phyloP scores from a whole-genome alignment of 2,797 vertebrate species.

The Bovichtus variegatus region DNA sequence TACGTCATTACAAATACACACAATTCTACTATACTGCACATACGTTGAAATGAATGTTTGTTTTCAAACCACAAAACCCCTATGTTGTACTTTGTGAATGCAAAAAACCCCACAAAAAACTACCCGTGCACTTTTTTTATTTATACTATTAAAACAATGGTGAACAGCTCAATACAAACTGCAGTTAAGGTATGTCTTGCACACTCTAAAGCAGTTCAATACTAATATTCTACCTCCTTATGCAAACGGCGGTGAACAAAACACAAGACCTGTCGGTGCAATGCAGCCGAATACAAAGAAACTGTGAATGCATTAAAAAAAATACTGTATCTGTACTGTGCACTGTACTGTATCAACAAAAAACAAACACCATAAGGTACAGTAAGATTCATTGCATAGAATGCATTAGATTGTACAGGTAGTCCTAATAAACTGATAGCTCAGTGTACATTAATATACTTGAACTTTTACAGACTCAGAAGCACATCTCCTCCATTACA shows the following conservation, averaged over 20 bases:
- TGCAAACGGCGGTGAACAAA: not conserved
- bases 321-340: no score
- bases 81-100: not conserved
- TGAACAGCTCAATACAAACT: not conserved
- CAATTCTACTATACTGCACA: not conserved
- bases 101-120: no score
- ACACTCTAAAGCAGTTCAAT: not conserved
- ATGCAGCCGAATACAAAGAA: not conserved
- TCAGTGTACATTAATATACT: constrained; percentile 47
- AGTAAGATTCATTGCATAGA: constrained; percentile 33
- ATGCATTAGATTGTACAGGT: constrained; percentile 18
- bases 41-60: not conserved
- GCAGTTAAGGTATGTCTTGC: no score
- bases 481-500: constrained; percentile 37
- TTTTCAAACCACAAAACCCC: not conserved
- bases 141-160: not conserved
- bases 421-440: constrained; percentile 44
- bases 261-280: not conserved
- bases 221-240: not conserved
- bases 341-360: not conserved
- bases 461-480: constrained; percentile 57
- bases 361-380: not conserved
- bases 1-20: not conserved
- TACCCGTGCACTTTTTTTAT: no score
- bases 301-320: not conserved